Evolutionary conservation across 2,888 invertebrate species (phyloP).

Genomic region (Mallateleia sp.): DNA sequence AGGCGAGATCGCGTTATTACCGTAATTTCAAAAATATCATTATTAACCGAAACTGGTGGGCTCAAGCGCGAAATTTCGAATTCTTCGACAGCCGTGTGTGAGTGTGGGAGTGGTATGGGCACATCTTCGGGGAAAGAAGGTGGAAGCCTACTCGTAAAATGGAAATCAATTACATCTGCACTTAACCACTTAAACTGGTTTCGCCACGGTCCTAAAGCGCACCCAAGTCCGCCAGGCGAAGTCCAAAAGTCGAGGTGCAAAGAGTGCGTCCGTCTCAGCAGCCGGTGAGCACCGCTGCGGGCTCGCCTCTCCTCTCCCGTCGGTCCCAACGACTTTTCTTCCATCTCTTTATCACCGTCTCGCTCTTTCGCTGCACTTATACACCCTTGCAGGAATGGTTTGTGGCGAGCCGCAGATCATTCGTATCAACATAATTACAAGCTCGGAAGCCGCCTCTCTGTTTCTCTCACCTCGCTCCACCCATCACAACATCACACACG

Average conservation of each 20-base stretch:
- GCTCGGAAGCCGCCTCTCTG: constrained; percentile 90
- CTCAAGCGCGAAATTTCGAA: constrained; percentile 16
- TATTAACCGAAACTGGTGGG: constrained; percentile 27
- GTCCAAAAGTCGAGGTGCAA: constrained; percentile 64
- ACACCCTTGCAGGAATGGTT: constrained; percentile 80
- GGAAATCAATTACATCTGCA: constrained; percentile 90
- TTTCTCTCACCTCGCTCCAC: constrained; percentile 89
- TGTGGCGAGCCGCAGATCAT: constrained; percentile 89
- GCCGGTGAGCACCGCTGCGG: constrained; percentile 88
- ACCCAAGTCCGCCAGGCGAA: constrained; percentile 48
- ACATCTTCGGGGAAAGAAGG: constrained; percentile 80
- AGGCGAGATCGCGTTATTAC: constrained; percentile 5
- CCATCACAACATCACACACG: constrained; percentile 89
- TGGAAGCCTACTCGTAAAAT: constrained; percentile 88
- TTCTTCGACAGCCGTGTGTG: no score
- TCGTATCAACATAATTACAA: constrained; percentile 90
- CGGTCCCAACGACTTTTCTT: constrained; percentile 39
- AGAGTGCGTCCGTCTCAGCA: constrained; percentile 79
- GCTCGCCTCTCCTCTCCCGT: constrained; percentile 80
- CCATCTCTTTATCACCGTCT: constrained; percentile 64
- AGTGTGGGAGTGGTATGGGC: no score
- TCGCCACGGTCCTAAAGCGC: constrained; percentile 87
- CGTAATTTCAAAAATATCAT: constrained; percentile 45
- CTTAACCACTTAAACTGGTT: constrained; percentile 90
- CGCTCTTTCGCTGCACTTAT: constrained; percentile 68